These are phyloP conservation scores for Ammodytes dubius DNA, from an alignment of 2,113 vertebrate species.

Conservation along the genomic window DNA sequence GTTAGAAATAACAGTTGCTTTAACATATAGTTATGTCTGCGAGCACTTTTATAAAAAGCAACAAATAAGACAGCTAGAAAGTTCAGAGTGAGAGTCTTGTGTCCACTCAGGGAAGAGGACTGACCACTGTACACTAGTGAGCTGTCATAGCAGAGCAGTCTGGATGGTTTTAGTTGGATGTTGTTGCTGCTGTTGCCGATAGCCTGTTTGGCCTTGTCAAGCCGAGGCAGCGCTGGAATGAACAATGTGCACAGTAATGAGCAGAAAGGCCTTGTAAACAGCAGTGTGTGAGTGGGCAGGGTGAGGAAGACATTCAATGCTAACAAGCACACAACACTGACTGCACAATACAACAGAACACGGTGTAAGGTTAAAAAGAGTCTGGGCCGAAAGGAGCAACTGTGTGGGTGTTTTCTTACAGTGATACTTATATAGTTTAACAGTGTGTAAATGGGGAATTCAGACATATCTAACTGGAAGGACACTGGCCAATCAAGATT, in stretches of 20 bases:
- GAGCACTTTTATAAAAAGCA: not conserved
- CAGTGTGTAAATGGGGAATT: not conserved
- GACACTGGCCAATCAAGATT: too few species aligned
- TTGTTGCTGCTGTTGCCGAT: not conserved
- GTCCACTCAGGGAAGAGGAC: not conserved
- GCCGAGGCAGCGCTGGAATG: not conserved
- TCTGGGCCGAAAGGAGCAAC: not conserved
- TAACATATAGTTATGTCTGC: not conserved
- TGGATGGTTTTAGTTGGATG: slow-evolving; percentile 25
- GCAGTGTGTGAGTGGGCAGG: slow-evolving; percentile 26
- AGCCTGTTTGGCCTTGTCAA: slow-evolving; percentile 9
- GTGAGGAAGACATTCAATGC: not conserved
- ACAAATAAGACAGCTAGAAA: not conserved
- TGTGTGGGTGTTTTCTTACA: not conserved
- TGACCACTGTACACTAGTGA: not conserved
- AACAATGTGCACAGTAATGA: slow-evolving; percentile 41
- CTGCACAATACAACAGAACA: not conserved
- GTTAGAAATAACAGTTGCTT: not conserved
- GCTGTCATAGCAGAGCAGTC: not conserved
- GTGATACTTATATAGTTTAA: not conserved
- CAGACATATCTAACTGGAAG: not conserved
- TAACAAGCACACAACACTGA: slow-evolving; percentile 21
- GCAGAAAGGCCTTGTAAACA: slow-evolving; percentile 42
- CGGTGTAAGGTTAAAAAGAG: not conserved
- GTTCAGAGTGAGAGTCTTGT: not conserved